Conservation (phyloP, 1,140 invertebrate genomes). For the Drosophila setifemur region DNA sequence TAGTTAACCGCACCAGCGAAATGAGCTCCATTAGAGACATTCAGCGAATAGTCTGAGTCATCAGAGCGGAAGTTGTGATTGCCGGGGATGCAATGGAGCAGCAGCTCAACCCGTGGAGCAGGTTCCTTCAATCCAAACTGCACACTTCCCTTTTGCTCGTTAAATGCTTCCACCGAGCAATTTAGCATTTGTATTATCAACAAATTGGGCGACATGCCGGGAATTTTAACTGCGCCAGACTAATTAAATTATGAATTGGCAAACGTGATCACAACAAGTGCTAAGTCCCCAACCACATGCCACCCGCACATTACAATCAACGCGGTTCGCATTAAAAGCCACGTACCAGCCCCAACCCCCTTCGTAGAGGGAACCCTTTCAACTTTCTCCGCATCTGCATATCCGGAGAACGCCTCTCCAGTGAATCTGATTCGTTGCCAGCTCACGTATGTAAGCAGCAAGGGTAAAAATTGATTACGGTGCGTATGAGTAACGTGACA, state of each 20-base stretch:
- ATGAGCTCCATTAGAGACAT: slow-evolving; percentile 52
- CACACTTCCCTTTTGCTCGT: neutral
- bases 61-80: slow-evolving; percentile 70
- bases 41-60: slow-evolving; percentile 12
- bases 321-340: slow-evolving; percentile 29
- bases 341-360: slow-evolving; percentile 17
- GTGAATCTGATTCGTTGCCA: slow-evolving; percentile 30
- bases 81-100: slow-evolving; percentile 22
- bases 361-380: slow-evolving; percentile 42
- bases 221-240: slow-evolving; percentile 50
- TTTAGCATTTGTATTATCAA: slow-evolving; percentile 32
- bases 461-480: slow-evolving; percentile 75
- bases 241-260: slow-evolving; percentile 73
- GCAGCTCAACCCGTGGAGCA: neutral
- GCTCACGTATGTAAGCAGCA: slow-evolving; percentile 59
- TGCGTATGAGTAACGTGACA: slow-evolving; percentile 67
- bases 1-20: slow-evolving; percentile 41
- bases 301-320: neutral
- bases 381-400: slow-evolving; percentile 55
- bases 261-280: slow-evolving; percentile 59
- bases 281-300: neutral
- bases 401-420: slow-evolving; percentile 1
- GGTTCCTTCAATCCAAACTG: neutral
- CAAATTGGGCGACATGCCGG: slow-evolving; percentile 45
- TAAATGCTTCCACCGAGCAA: neutral